phyloP scores from a whole-genome alignment of 2,113 vertebrate species.

The Rhineura floridana region DNA sequence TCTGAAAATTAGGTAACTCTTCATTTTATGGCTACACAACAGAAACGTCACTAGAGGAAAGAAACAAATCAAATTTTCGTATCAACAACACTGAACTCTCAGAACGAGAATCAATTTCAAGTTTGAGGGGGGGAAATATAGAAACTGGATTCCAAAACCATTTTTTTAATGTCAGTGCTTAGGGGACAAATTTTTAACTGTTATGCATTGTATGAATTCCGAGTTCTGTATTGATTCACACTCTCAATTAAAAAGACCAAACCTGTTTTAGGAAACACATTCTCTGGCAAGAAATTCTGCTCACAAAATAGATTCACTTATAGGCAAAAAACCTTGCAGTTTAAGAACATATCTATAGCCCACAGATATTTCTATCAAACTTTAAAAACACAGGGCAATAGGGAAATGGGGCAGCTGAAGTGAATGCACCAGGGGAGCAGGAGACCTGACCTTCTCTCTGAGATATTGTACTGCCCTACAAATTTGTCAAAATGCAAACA shows the following conservation, averaged over 20 bases:
- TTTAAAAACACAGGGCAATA: too few relatives aligned
- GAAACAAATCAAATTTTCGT: neutral
- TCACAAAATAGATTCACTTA: too few relatives aligned
- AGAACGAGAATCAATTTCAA: neutral
- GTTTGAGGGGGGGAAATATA: neutral
- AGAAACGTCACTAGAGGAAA: neutral
- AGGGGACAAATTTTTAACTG: neutral
- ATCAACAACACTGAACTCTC: neutral
- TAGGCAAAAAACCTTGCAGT: too few relatives aligned
- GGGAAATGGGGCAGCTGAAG: too few relatives aligned
- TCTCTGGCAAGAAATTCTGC: neutral
- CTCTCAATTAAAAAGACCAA: neutral
- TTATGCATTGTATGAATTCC: neutral
- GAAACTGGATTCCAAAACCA: neutral
- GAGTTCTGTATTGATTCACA: neutral
- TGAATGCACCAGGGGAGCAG: too few relatives aligned
- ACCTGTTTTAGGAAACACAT: neutral
- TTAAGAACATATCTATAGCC: too few relatives aligned
- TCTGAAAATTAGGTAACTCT: neutral
- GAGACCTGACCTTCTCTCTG: too few relatives aligned
- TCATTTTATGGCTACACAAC: neutral
- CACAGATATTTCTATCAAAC: too few relatives aligned
- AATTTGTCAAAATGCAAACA: too few relatives aligned
- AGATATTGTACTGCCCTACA: too few relatives aligned
- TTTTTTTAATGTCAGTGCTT: too few relatives aligned